These are phyloP conservation scores for Cryptoblepharus egeriae DNA, from an alignment of 2,797 vertebrate genomes.

Conservation along the genomic window DNA sequence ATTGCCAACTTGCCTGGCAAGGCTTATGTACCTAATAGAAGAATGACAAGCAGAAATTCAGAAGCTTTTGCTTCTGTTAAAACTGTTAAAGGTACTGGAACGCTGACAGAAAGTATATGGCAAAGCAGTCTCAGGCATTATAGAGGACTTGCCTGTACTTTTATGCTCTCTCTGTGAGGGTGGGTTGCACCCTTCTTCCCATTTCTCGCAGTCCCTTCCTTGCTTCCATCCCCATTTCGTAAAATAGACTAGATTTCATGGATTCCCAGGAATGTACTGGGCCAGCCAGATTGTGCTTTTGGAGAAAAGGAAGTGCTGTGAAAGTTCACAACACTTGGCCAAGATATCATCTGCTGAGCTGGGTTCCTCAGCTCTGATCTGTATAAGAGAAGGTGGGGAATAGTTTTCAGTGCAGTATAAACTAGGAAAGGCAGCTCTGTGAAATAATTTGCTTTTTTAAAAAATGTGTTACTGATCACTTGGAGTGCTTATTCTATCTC, in stretches of 20 bases:
- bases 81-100: background rate
- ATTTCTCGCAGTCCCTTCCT: background rate
- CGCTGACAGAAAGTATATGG: background rate
- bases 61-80: background rate
- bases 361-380: background rate
- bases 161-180: background rate
- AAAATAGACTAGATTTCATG: background rate
- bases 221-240: background rate
- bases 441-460: background rate
- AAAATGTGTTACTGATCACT: too few species aligned
- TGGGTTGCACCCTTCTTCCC: background rate
- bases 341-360: background rate
- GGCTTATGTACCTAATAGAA: background rate
- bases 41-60: background rate
- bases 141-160: background rate
- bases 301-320: background rate
- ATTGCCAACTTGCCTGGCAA: background rate
- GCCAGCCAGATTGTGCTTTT: background rate
- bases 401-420: background rate
- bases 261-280: background rate
- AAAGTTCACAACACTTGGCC: background rate
- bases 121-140: background rate
- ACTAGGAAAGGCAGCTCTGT: background rate
- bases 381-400: background rate
- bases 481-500: background rate